Evolutionary conservation across 2,113 vertebrate genomes (phyloP).

Genomic region (Arenaria interpres): DNA sequence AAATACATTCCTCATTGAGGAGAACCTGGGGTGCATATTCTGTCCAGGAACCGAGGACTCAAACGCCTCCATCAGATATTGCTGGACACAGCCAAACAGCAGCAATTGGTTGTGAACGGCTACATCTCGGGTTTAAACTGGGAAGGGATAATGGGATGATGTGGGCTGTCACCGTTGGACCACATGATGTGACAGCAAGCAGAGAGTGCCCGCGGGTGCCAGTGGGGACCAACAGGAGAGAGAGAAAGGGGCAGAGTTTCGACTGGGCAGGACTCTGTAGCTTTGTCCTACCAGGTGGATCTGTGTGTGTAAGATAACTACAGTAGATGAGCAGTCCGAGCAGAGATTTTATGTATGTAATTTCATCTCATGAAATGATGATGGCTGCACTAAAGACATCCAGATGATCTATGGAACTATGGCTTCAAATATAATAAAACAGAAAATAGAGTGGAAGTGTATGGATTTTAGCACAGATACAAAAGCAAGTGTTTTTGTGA

Average conservation of each 20-base stretch:
- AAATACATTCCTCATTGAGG: background rate
- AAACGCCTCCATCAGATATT: background rate
- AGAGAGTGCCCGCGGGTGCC: background rate
- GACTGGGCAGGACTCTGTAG: background rate
- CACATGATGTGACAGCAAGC: too few species aligned
- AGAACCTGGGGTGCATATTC: background rate
- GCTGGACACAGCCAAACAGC: background rate
- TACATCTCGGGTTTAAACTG: background rate
- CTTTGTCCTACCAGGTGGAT: background rate
- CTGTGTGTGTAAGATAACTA: background rate
- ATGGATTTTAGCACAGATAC: conserved; percentile 25
- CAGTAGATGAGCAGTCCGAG: background rate
- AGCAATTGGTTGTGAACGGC: background rate
- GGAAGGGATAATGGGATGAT: background rate
- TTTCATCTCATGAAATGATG: background rate
- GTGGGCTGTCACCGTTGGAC: accelerated
- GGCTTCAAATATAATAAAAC: conserved; percentile 13
- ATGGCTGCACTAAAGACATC: background rate
- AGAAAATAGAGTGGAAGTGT: conserved; percentile 23
- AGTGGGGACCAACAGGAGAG: background rate
- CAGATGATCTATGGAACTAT: background rate
- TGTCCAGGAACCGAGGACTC: background rate
- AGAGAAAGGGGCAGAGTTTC: background rate
- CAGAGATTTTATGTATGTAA: background rate
- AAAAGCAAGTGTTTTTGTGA: background rate